These are phyloP conservation scores for Glaucidium brasilianum DNA, from an alignment of 2,113 vertebrate species.

Conservation along the genomic window DNA sequence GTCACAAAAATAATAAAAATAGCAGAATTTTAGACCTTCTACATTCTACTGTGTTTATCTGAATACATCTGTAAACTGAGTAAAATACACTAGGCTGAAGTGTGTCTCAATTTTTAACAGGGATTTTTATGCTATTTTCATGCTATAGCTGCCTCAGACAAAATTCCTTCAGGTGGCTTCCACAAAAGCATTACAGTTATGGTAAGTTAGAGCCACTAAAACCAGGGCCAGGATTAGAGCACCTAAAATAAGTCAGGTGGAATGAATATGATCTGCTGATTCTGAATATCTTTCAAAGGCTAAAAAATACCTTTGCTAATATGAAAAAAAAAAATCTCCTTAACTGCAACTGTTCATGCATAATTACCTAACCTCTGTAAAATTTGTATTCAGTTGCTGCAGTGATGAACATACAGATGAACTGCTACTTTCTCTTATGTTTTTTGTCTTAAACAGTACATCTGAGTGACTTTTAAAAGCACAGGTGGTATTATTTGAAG, in stretches of 20 bases:
- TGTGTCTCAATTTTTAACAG: neutral
- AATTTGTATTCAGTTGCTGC: neutral
- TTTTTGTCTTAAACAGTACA: neutral
- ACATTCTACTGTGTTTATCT: neutral
- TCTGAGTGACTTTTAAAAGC: neutral
- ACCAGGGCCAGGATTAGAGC: neutral
- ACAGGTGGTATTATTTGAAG: neutral
- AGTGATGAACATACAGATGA: neutral
- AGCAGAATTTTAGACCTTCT: neutral
- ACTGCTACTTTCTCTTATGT: neutral
- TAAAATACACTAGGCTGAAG: neutral
- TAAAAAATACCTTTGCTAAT: neutral
- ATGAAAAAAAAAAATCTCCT: neutral
- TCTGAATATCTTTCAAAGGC: neutral
- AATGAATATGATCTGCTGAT: neutral
- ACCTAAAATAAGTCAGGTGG: neutral
- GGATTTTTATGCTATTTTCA: neutral
- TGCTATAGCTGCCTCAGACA: neutral
- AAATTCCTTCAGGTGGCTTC: neutral
- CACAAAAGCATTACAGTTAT: neutral
- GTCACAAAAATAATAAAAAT: neutral
- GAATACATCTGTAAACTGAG: neutral
- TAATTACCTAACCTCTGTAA: neutral
- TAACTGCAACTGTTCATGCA: neutral
- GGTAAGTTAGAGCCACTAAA: neutral